phyloP scores from a whole-genome alignment of 2,797 vertebrate species.

The Garrulus glandarius region DNA sequence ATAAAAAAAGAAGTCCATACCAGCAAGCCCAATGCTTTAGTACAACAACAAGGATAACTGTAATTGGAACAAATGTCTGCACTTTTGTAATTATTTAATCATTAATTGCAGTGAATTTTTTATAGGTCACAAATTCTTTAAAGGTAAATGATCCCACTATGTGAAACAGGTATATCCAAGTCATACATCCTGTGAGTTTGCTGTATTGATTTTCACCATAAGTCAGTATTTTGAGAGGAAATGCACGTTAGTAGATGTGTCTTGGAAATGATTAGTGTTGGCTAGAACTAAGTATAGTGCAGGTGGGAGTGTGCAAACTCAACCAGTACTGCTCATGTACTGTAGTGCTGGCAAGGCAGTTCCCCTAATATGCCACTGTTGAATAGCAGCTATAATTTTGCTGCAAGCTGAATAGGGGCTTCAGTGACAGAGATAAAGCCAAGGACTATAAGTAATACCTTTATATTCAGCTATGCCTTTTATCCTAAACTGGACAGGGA shows the following conservation, averaged over 20 bases:
- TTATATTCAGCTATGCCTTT: not conserved
- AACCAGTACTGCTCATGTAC: not conserved
- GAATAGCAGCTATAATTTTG: not conserved
- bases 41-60: not conserved
- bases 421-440: not conserved
- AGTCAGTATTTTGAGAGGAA: constrained; percentile 43
- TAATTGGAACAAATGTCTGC: constrained; percentile 30
- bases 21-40: not conserved
- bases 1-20: no score
- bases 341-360: not conserved
- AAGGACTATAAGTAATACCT: not conserved
- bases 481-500: not conserved
- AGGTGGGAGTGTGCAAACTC: not conserved
- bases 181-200: not conserved
- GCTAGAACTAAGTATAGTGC: not conserved
- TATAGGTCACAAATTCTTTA: constrained; percentile 22
- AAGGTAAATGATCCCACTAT: constrained; percentile 9
- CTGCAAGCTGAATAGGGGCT: not conserved
- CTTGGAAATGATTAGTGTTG: not conserved
- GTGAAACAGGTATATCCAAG: not conserved
- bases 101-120: constrained; percentile 27
- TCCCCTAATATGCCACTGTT: not conserved
- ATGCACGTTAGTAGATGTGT: not conserved
- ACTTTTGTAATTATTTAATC: not conserved
- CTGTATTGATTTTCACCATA: not conserved